A percentile compares a stretch with the other conserved stretches of the same genome.
phyloP scores from a whole-genome alignment of 2,797 vertebrate species.

The Myotis findleyi region DNA sequence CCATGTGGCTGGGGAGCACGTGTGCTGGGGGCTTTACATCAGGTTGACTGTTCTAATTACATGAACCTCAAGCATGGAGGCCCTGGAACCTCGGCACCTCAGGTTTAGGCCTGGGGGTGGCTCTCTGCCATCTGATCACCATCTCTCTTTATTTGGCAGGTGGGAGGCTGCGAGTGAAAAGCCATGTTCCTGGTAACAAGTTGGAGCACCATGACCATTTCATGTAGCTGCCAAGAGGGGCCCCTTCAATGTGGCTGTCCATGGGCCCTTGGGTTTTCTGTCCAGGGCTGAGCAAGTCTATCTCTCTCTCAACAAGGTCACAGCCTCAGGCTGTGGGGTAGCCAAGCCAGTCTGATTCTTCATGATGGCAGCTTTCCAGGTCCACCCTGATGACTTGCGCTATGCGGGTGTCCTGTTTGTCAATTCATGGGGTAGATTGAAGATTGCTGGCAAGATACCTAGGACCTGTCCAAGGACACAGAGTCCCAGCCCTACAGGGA shows the following conservation, averaged over 20 bases:
- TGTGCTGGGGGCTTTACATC: not conserved
- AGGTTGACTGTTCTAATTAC: not conserved
- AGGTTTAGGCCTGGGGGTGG: not conserved
- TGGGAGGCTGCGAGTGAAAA: not conserved
- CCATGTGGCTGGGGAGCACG: rapidly evolving
- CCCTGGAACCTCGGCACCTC: not conserved
- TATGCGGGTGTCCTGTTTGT: not conserved
- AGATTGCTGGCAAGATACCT: not conserved
- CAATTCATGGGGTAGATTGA: not conserved
- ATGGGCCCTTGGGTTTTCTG: not conserved
- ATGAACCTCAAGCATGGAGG: not conserved
- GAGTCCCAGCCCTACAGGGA: not conserved
- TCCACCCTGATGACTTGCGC: not conserved
- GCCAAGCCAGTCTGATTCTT: not conserved
- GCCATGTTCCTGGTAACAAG: not conserved
- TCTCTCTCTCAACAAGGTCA: not conserved
- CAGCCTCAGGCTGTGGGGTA: not conserved
- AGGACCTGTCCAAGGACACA: not conserved
- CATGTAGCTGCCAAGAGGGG: not conserved
- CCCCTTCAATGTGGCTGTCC: not conserved
- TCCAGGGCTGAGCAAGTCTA: not conserved
- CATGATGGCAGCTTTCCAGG: not conserved
- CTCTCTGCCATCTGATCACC: not conserved
- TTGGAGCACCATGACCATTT: too few relatives aligned
- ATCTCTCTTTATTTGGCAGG: not conserved